These are phyloP conservation scores for Ganaspis brasiliensis DNA, from an alignment of 2,888 invertebrate species.

Conservation along the genomic window DNA sequence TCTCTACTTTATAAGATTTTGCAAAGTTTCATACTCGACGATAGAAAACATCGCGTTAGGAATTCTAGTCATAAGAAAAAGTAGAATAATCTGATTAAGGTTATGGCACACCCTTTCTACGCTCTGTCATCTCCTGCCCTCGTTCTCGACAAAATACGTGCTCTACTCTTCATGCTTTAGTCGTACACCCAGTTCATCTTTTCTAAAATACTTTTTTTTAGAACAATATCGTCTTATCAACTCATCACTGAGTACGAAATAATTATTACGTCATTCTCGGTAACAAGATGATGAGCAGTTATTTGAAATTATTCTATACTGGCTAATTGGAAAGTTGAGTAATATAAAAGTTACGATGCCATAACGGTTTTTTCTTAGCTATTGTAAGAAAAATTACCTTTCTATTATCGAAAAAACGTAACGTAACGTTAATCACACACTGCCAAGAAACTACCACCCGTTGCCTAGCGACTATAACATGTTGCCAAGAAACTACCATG, in stretches of 20 bases:
- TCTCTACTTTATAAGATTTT: neutral
- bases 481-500: no score
- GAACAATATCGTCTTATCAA: neutral
- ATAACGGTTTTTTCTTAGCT: no score
- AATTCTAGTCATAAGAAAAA: conserved; percentile 26
- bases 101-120: conserved; percentile 23
- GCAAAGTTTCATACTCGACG: neutral
- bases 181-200: conserved; percentile 14
- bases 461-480: no score
- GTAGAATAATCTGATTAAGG: conserved; percentile 32
- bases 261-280: neutral
- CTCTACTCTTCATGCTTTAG: conserved; percentile 4
- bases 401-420: no score
- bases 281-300: no score
- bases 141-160: conserved; percentile 33
- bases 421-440: no score
- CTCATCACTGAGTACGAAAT: neutral
- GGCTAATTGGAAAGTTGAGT: no score
- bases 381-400: no score
- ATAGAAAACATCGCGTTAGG: conserved; percentile 25
- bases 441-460: no score
- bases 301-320: no score
- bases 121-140: neutral
- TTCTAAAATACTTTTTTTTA: conserved; percentile 16
- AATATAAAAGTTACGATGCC: no score